Base-by-base conservation (phyloP, 2,888 invertebrate genomes). In the Agrotis clavis region DNA sequence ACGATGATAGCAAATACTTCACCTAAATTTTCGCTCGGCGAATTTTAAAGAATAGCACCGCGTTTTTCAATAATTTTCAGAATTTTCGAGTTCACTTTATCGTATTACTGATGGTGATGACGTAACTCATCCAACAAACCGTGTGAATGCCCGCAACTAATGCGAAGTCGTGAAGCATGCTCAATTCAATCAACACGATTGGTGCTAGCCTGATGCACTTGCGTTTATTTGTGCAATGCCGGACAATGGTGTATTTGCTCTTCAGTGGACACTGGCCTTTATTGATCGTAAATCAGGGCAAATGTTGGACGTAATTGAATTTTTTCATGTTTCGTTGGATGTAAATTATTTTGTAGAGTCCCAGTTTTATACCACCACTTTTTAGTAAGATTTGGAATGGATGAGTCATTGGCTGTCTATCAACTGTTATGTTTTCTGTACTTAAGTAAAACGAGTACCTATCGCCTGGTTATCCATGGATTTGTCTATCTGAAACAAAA, bases 141-240 rank as follows among this genome's bases (percentile, higher is more conserved):
- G 80, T 85, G 86, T 83, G 87, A 86, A 84, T 74, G 80, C 67
- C 78, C 81, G 79, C 71, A 72, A 45, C 64, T 78, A 74, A 69
- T 80, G 64, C 61, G 51, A 30, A 79, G 76, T 79, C 72, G 71
- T 84, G 86, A 81, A 80, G 81, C 84, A 82, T 84, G 82, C 78
- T 86, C 83, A 82, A 87, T 86, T 84, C 84, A 87, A 89, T 90
- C 83, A 86, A 81, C 83, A 81, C 87, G 83, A 86, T 88, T 85
- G 86, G 70, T 63, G 64, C 65, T 67, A 75, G 79, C 81, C 74
- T 87, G 82, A 83, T 87, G 87, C 89, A 87, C 88, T 86, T 68
- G 66, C 14, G 35, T 54, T 54, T 51, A 63, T 53, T 67, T 62
- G 67, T 67, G 57, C 66, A 67, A 68, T 65, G 54, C 56, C 60